Percentiles rank a stretch among this genome's conserved stretches.
Evolutionary conservation across 2,113 vertebrate species (phyloP).

Genomic region (Bothrops jararaca): DNA sequence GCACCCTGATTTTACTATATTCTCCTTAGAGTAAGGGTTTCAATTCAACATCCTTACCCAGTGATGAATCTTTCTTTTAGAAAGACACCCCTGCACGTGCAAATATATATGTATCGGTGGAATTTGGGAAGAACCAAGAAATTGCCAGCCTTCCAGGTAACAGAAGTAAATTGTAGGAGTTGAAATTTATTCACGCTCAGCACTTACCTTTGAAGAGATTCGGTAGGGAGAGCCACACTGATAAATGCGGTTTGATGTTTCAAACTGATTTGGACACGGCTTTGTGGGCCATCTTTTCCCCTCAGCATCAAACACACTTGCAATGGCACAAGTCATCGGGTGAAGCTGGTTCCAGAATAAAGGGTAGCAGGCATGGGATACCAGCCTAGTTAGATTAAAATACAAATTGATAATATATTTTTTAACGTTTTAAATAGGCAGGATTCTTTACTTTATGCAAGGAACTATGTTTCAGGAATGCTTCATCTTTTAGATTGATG

Average conservation of each 20-base stretch:
- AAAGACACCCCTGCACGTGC: not conserved
- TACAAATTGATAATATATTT: not conserved
- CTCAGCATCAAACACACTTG: constrained; percentile 55
- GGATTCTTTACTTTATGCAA: not conserved
- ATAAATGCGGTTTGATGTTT: constrained; percentile 70
- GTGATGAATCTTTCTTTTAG: not conserved
- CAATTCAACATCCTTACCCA: not conserved
- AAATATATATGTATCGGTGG: not conserved
- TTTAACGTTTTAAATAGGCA: not conserved
- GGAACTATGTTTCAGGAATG: not conserved
- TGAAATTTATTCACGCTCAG: fast-evolving
- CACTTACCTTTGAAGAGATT: constrained; percentile 75
- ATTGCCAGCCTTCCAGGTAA: not conserved
- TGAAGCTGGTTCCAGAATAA: constrained; percentile 64
- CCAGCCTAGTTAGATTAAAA: constrained; percentile 60
- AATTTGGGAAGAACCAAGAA: not conserved
- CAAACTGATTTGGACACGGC: constrained; percentile 69
- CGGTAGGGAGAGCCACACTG: constrained; percentile 71
- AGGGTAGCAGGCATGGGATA: constrained; percentile 75
- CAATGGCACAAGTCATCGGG: constrained; percentile 62
- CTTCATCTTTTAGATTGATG: not conserved
- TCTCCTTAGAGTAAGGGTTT: not conserved
- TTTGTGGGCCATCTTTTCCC: constrained; percentile 68
- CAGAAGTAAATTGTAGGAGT: not conserved
- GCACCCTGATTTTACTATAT: not conserved